A percentile compares a stretch with the other conserved stretches of the same genome.
These are phyloP conservation scores for Patella pellucida DNA, from an alignment of 2,888 invertebrate species.

Conservation along the genomic window DNA sequence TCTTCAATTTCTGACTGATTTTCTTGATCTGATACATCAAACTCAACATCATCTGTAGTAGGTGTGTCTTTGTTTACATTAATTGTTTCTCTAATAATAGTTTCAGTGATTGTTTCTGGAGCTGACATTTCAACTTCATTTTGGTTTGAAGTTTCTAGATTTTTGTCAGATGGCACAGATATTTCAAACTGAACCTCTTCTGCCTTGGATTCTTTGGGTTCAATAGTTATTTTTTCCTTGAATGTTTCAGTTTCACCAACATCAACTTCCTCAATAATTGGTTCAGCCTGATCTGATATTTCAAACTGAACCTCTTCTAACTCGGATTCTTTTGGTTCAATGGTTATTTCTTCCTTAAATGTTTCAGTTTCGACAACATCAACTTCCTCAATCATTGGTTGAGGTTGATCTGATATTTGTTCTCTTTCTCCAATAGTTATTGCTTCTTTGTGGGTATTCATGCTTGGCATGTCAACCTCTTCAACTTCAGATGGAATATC, in stretches of 20 bases:
- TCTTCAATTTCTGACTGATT: constrained; percentile 19
- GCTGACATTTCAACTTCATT: too few species aligned
- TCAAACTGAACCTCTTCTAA: neutral
- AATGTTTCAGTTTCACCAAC: neutral
- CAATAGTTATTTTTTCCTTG: constrained; percentile 4
- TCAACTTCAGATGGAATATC: neutral
- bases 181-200: neutral
- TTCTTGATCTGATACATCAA: neutral
- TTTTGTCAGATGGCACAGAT: neutral
- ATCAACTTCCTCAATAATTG: constrained; percentile 20
- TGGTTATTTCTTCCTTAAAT: constrained; percentile 3
- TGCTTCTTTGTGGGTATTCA: neutral
- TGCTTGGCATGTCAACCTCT: constrained; percentile 9
- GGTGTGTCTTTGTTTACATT: too few species aligned
- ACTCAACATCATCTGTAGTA: too few species aligned
- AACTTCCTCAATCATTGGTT: neutral
- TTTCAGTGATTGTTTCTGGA: too few species aligned
- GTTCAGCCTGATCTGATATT: constrained; percentile 12
- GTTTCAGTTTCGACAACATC: neutral
- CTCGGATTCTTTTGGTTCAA: too few species aligned
- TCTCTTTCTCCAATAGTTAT: too few species aligned
- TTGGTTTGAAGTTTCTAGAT: too few species aligned
- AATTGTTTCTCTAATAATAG: too few species aligned
- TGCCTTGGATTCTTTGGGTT: neutral
- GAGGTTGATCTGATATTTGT: too few species aligned